Evolutionary conservation across 2,888 invertebrate genomes (phyloP).

Genomic region (Mesorhabditis belari): DNA sequence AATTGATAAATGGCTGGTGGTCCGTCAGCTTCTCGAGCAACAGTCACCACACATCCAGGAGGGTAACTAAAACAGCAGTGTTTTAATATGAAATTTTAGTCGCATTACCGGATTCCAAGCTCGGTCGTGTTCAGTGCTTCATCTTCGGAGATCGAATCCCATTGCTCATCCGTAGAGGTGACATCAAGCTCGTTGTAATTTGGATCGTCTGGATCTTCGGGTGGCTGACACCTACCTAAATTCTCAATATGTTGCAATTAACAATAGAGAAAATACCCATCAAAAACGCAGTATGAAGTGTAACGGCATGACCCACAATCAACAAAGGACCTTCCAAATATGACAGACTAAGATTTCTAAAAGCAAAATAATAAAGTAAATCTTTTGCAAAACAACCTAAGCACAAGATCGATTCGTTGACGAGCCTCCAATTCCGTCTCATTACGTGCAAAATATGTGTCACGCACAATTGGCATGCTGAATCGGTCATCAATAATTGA

Average conservation of each 20-base stretch:
- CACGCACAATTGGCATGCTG: not conserved
- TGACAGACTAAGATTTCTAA: conserved; percentile 10
- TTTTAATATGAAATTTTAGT: not conserved
- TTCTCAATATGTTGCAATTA: too few relatives aligned
- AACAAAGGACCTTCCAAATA: conserved; percentile 7
- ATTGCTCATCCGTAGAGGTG: not conserved
- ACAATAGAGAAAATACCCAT: too few relatives aligned
- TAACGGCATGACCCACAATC: conserved; percentile 13
- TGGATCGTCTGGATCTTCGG: too few relatives aligned
- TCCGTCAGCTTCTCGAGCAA: conserved; percentile 10
- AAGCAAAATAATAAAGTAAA: not conserved
- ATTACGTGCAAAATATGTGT: not conserved
- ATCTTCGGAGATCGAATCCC: not conserved
- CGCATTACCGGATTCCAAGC: not conserved
- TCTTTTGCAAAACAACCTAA: too few relatives aligned
- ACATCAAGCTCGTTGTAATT: not conserved
- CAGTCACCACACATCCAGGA: conserved; percentile 11
- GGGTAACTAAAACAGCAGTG: conserved; percentile 11
- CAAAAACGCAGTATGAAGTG: not conserved
- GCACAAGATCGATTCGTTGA: not conserved
- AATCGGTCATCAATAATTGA: not conserved
- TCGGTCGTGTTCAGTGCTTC: not conserved
- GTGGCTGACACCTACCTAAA: too few relatives aligned
- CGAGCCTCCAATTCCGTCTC: not conserved
- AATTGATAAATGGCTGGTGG: conserved; percentile 14